Conservation (phyloP, 2,113 vertebrate species). For the Paralichthys olivaceus region DNA sequence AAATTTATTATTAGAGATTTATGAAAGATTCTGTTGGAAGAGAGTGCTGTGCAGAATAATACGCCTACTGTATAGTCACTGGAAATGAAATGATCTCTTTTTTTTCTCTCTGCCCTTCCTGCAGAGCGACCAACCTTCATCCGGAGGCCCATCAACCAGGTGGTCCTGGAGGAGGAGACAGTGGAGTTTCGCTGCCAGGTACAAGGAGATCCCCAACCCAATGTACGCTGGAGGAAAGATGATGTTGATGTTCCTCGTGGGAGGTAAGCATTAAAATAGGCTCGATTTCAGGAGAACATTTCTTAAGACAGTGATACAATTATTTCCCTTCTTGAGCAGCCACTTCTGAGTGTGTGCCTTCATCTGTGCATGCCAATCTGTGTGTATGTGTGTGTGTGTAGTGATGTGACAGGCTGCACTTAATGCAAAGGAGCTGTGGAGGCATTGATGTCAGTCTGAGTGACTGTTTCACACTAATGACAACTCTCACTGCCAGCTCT, state of each 20-base stretch:
- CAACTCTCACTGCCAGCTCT: constrained; percentile 35
- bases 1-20: not conserved
- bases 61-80: not conserved
- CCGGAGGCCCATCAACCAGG: constrained; percentile 96
- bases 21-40: not conserved
- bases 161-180: constrained; percentile 94
- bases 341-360: not conserved
- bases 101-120: constrained; percentile 8
- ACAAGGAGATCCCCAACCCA: constrained; percentile 95
- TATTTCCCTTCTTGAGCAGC: not conserved
- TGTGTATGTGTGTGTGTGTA: constrained; percentile 25
- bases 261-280: constrained; percentile 82
- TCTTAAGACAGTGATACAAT: not conserved
- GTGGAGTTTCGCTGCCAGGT: constrained; percentile 98
- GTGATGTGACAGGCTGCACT: constrained; percentile 49
- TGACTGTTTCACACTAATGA: constrained; percentile 53
- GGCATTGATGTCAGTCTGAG: constrained; percentile 33
- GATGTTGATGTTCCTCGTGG: constrained; percentile 92
- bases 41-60: not conserved
- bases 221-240: constrained; percentile 96
- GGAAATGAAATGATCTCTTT: not conserved
- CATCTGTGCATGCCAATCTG: not conserved
- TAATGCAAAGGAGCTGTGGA: constrained; percentile 31
- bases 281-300: not conserved
- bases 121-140: constrained; percentile 96